Percentiles rank a stretch among this genome's conserved stretches.
phyloP scores from a whole-genome alignment of 2,888 invertebrate species.

The Oscheius myriophilus region DNA sequence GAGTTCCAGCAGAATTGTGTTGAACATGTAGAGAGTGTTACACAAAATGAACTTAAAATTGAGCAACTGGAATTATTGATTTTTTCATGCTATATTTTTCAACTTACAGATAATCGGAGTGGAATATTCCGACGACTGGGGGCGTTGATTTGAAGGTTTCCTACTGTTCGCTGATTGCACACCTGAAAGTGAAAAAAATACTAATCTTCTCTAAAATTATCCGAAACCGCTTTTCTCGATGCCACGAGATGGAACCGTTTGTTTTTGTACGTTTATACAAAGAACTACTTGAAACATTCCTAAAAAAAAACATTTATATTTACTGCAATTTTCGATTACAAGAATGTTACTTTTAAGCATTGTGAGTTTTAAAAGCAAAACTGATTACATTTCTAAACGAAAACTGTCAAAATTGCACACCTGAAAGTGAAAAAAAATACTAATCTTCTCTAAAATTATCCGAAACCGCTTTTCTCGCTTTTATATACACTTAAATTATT shows the following conservation, averaged over 20 bases:
- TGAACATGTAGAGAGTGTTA: constrained; percentile 69
- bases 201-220: background rate
- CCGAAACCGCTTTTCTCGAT: too few relatives aligned
- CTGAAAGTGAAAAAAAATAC: constrained; percentile 3
- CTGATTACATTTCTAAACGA: too few relatives aligned
- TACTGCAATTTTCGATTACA: too few relatives aligned
- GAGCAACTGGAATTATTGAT: constrained; percentile 54
- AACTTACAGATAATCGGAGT: constrained; percentile 52
- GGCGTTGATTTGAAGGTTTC: constrained; percentile 42
- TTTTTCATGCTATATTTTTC: background rate
- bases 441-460: background rate
- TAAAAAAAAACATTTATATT: too few relatives aligned
- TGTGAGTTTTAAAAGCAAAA: too few relatives aligned
- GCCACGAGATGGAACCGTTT: too few relatives aligned
- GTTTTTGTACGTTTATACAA: too few relatives aligned
- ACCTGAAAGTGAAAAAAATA: constrained; percentile 25
- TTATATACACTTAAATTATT: too few relatives aligned
- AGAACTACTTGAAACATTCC: too few relatives aligned
- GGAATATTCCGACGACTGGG: constrained; percentile 52
- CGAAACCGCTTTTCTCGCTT: too few relatives aligned
- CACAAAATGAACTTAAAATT: constrained; percentile 69
- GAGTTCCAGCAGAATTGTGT: constrained; percentile 68
- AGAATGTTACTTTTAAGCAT: too few relatives aligned
- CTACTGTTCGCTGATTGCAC: constrained; percentile 52
- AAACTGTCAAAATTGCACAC: too few relatives aligned